Base-by-base conservation (phyloP, 2,888 invertebrate species). In the Pyralis farinalis region DNA sequence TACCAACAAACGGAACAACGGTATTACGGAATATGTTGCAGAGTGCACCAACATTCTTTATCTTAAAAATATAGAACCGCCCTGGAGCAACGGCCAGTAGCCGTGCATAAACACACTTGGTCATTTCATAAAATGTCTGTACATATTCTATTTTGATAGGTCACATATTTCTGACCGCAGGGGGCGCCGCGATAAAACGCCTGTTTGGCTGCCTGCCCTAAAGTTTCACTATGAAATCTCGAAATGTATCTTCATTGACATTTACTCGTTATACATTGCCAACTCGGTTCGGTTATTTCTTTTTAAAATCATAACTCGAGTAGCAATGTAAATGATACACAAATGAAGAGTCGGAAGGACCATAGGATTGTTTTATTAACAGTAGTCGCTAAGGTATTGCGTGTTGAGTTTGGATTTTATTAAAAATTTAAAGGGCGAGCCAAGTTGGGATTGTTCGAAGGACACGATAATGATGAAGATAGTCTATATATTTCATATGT, bases 151-250 rank as follows among this genome's bases (percentile, higher is more conserved):
- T 70, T 71, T 67, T 70, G 75, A 76, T 71, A 76, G 71, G 72
- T 79, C 75, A 69, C 71, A 80, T 79, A 77, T 73, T 66, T 75
- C 64, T 71, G 74, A 60, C 73, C 65, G 66, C 71, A 56, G 77
- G 71, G 77, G 72, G 71, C 56, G 58, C 46, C 42, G 39, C 37
- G 48, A 42, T 68, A 73, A 77, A 53, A 55, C 51, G 57, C 58
- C 55, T 47, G 65, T 59, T 78, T 79, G 74, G 78, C 75, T 61
- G 51, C 50, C 54, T 75, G 74, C 78, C 75, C 68, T 63, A 55
- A 50, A 25, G n/a, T 40, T 64, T 72, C 72, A 71, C 67, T 68
- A n/a, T n/a, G 25, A 25, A 8, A 25, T 8, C 4, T 16, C 16
- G 16, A 4, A 16, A 16, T 16, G 16, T 16, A 16, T 16, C 3